Percentiles rank a stretch among this genome's conserved stretches.
Conservation (phyloP, 2,888 invertebrate genomes). For the Eutolmus rufibarbis region DNA sequence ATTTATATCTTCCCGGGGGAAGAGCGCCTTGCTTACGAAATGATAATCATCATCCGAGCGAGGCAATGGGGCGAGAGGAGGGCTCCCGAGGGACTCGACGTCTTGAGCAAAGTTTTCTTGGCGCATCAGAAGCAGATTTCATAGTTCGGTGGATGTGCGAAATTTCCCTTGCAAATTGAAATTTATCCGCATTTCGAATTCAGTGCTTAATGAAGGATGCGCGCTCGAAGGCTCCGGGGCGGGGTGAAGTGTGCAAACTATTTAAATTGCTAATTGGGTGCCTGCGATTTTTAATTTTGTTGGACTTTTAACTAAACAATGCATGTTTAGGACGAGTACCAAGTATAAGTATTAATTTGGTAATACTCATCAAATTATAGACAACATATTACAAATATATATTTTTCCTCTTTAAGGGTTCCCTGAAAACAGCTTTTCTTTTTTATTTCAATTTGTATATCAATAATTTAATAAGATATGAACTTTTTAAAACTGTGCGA, state of each 20-base stretch:
- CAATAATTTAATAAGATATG: too few relatives aligned
- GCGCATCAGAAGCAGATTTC: neutral
- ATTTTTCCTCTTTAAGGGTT: too few relatives aligned
- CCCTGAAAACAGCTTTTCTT: too few relatives aligned
- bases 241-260: neutral
- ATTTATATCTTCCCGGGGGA: constrained; percentile 16
- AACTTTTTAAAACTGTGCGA: too few relatives aligned
- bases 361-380: too few relatives aligned
- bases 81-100: neutral
- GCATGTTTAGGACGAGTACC: too few relatives aligned
- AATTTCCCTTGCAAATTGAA: constrained; percentile 17
- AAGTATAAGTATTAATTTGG: neutral
- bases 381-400: too few relatives aligned
- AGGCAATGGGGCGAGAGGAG: neutral
- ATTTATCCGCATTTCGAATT: neutral
- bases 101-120: neutral
- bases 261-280: neutral
- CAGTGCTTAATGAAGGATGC: neutral
- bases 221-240: neutral
- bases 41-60: neutral
- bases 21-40: neutral
- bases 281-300: neutral
- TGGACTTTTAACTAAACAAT: neutral
- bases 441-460: too few relatives aligned
- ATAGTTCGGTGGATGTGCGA: neutral